phyloP scores from a whole-genome alignment of 2,888 invertebrate species.

The Netelia melanura region DNA sequence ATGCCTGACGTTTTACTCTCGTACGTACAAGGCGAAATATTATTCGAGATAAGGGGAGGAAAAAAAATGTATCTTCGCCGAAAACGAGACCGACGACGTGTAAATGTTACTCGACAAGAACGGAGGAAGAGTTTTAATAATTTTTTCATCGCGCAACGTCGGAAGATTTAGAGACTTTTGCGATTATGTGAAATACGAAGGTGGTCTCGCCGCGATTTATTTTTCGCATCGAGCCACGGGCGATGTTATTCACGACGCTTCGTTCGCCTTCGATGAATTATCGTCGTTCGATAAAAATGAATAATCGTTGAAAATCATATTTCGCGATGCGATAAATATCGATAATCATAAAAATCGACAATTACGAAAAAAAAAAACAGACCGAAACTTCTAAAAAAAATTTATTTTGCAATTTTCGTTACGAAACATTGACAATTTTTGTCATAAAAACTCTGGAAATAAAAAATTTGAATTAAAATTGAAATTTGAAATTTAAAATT shows the following conservation, averaged over 20 bases:
- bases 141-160: slow-evolving; percentile 21
- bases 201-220: too few species aligned
- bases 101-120: slow-evolving; percentile 20
- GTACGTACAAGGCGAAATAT: neutral
- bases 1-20: too few species aligned
- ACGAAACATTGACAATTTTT: too few species aligned
- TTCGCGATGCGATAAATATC: neutral
- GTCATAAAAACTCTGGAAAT: too few species aligned
- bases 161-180: neutral
- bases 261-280: too few species aligned
- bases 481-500: too few species aligned
- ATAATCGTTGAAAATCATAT: neutral
- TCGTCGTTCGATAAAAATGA: neutral
- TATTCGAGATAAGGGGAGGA: neutral
- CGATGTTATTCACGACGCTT: too few species aligned
- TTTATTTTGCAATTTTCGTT: neutral
- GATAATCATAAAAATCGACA: neutral
- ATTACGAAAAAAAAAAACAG: neutral
- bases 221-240: too few species aligned
- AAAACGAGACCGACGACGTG: slow-evolving; percentile 23
- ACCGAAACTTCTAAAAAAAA: neutral
- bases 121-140: slow-evolving; percentile 23
- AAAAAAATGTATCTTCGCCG: neutral
- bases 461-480: too few species aligned
- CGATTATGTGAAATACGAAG: slow-evolving; percentile 33